Evolutionary conservation across 2,113 vertebrate species (phyloP).

Genomic region (Struthio camelus): DNA sequence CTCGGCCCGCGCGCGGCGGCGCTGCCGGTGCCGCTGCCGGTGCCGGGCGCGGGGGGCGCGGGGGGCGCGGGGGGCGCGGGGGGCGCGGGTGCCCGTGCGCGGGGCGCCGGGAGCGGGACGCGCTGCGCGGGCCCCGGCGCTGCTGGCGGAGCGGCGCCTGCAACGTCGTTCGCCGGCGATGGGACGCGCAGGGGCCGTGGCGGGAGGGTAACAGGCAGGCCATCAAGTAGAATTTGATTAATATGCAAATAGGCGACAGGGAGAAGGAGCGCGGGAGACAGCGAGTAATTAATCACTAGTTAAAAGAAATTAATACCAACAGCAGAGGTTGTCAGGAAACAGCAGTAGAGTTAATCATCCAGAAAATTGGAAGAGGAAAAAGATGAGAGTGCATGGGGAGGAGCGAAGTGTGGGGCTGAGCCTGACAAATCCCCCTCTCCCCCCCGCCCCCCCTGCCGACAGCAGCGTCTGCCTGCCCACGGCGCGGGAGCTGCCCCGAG

Average conservation of each 20-base stretch:
- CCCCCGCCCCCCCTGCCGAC: too few species aligned
- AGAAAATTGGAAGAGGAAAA: conserved; percentile 49
- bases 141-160: background rate
- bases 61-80: too few species aligned
- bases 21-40: too few species aligned
- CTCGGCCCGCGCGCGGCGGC: too few species aligned
- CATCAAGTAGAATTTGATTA: conserved; percentile 8
- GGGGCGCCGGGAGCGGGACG: too few species aligned
- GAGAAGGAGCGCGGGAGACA: background rate
- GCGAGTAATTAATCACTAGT: conserved; percentile 48
- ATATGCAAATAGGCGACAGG: conserved; percentile 35
- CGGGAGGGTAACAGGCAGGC: background rate
- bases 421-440: background rate
- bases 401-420: background rate
- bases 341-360: conserved; percentile 38
- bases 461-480: background rate
- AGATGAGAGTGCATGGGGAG: background rate
- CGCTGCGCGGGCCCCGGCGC: background rate
- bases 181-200: background rate
- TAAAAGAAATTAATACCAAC: conserved; percentile 53
- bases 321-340: conserved; percentile 33
- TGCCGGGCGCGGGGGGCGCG: too few species aligned
- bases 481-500: background rate
- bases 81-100: too few species aligned
- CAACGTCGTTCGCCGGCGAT: background rate